Evolutionary conservation across 2,888 invertebrate genomes (phyloP).

Genomic region (Nezara viridula): DNA sequence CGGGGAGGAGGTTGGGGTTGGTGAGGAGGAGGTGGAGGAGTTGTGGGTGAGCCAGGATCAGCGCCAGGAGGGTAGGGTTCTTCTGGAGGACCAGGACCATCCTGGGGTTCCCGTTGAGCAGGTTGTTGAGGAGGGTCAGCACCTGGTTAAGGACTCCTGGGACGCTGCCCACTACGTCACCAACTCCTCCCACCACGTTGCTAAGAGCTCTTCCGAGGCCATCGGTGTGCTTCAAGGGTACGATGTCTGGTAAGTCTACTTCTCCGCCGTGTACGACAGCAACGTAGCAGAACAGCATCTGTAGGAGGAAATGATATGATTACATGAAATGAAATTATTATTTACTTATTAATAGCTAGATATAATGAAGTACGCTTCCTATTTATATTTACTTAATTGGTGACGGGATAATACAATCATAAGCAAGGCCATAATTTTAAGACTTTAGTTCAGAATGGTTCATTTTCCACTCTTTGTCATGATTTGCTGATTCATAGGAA

Average conservation of each 20-base stretch:
- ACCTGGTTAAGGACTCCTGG: conserved; percentile 53
- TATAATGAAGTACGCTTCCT: too few relatives aligned
- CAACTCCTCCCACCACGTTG: not conserved
- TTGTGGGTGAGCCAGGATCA: conserved; percentile 36
- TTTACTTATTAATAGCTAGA: too few relatives aligned
- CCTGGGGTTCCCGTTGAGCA: conserved; percentile 53
- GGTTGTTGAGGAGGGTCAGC: conserved; percentile 7
- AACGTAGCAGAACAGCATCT: conserved; percentile 45
- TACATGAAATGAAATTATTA: not conserved
- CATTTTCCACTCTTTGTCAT: too few relatives aligned
- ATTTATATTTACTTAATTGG: too few relatives aligned
- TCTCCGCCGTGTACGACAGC: not conserved
- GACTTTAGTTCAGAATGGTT: too few relatives aligned
- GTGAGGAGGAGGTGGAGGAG: conserved; percentile 53
- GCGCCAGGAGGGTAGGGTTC: conserved; percentile 46
- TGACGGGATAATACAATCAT: too few relatives aligned
- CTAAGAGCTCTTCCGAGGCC: not conserved
- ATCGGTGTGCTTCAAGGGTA: not conserved
- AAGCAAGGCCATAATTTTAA: too few relatives aligned
- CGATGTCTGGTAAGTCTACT: not conserved
- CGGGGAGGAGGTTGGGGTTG: conserved; percentile 55
- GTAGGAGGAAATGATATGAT: not conserved
- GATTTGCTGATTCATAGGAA: too few relatives aligned
- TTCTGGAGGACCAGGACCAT: conserved; percentile 38
- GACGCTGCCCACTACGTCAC: conserved; percentile 14